phyloP scores from a whole-genome alignment of 2,797 vertebrate genomes.

The Rousettus madagascariensis region DNA sequence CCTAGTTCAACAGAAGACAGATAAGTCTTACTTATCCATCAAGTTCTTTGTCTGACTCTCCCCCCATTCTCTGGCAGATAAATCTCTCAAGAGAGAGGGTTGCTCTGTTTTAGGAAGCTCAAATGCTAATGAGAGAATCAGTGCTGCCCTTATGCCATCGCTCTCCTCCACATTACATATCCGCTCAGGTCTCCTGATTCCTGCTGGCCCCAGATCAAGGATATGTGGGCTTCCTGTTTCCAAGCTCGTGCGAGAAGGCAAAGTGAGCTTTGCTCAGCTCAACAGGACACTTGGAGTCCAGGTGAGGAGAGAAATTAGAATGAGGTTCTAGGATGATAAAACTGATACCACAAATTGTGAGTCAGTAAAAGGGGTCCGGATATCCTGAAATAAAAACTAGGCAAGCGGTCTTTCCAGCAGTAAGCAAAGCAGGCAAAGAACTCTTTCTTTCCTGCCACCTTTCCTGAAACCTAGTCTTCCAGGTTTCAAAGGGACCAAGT shows the following conservation, averaged over 20 bases:
- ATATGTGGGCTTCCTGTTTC: not conserved
- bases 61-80: not conserved
- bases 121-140: not conserved
- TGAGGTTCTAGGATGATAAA: not conserved
- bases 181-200: not conserved
- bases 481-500: conserved; percentile 19
- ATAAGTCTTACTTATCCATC: too few species aligned
- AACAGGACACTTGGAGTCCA: not conserved
- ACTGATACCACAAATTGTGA: not conserved
- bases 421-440: not conserved
- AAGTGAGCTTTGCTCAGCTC: not conserved
- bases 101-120: not conserved
- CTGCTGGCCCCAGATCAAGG: not conserved
- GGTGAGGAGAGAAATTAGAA: not conserved
- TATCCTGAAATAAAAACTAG: not conserved
- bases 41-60: too few species aligned
- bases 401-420: not conserved
- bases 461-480: not conserved
- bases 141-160: rapidly evolving
- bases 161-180: rapidly evolving
- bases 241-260: too few species aligned
- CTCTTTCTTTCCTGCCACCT: not conserved
- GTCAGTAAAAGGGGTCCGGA: not conserved
- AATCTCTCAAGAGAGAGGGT: not conserved
- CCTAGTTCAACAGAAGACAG: too few species aligned